phyloP scores from a whole-genome alignment of 2,113 vertebrate genomes.

The Misgurnus anguillicaudatus region DNA sequence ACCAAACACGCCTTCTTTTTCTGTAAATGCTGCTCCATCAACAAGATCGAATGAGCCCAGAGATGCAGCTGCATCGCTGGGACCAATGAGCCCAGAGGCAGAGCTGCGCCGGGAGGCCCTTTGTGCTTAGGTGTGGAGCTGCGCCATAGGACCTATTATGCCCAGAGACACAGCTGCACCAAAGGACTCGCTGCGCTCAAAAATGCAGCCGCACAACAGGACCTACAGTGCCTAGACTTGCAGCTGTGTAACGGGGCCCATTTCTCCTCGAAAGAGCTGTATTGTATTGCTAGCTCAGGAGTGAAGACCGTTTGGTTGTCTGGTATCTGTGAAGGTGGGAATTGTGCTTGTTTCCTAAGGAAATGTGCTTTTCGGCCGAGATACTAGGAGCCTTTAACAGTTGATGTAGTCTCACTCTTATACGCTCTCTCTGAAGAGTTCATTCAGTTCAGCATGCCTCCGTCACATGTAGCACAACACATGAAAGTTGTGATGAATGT shows the following conservation, averaged over 20 bases:
- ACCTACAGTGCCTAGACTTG: constrained; percentile 23
- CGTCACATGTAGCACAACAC: not conserved
- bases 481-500: constrained; percentile 69
- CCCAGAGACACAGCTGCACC: constrained; percentile 45
- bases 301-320: constrained; percentile 10
- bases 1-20: constrained; percentile 51
- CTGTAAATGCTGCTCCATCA: constrained; percentile 26
- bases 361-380: constrained; percentile 73
- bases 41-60: constrained; percentile 5
- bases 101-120: constrained; percentile 27
- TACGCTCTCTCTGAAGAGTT: constrained; percentile 4
- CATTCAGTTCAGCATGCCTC: constrained; percentile 40
- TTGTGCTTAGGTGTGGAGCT: not conserved
- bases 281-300: constrained; percentile 56
- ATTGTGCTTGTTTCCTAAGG: constrained; percentile 82
- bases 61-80: constrained; percentile 48
- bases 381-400: constrained; percentile 58
- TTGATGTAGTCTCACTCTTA: constrained; percentile 33
- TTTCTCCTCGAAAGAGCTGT: not conserved
- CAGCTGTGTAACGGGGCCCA: constrained; percentile 5
- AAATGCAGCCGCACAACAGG: constrained; percentile 8
- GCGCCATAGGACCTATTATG: constrained; percentile 52
- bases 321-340: constrained; percentile 72
- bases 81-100: constrained; percentile 51
- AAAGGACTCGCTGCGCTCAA: not conserved